Evolutionary conservation across 2,797 vertebrate genomes (phyloP), one percentile per base, ranked within the genome.

Genomic region (Thaleichthys pacificus): DNA sequence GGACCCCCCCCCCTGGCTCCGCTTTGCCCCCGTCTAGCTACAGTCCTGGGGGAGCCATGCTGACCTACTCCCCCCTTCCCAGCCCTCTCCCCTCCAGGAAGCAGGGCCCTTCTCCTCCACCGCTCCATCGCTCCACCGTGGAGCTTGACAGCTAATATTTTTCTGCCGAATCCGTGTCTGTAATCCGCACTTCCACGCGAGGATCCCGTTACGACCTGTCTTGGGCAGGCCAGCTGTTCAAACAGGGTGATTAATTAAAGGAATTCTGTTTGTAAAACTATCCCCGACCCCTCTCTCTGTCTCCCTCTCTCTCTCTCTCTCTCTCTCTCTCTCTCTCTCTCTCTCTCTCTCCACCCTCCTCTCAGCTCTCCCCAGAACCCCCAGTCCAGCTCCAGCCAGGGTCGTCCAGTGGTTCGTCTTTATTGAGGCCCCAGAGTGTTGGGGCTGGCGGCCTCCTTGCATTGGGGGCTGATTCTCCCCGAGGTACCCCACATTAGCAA

Each of bases 241-340:
- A 98, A 98, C 95, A 97, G 83, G 86, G 91, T 96, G 95, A 97
- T 97, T 98, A 97, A 97, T 97, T 97, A 95, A 97, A 96, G 94
- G 92, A 95, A 95, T 95, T 97, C 95, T 94, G 93, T 94, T 96
- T 96, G 95, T 95, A 97, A 97, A 96, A 95, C 93, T 96, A 95
- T 92, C 91, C 85, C 70, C 69, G 28, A 86, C 83, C 88, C 68
- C 66, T 70, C 38, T 26, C 11, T 21, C 49, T 61, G 49, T 65
- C 61, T 28, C 54, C 17, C 66, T 66, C 68, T 64, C 9, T 82
- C 79, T n/a, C n/a, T n/a, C n/a, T n/a, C n/a, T n/a, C n/a, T n/a
- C n/a, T n/a, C n/a, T n/a, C n/a, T n/a, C n/a, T n/a, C n/a, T n/a
- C n/a, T n/a, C n/a, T n/a, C n/a, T n/a, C n/a, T n/a, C n/a, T n/a